Evolutionary conservation across 2,888 invertebrate species (phyloP).

Genomic region (Linyphia triangularis): DNA sequence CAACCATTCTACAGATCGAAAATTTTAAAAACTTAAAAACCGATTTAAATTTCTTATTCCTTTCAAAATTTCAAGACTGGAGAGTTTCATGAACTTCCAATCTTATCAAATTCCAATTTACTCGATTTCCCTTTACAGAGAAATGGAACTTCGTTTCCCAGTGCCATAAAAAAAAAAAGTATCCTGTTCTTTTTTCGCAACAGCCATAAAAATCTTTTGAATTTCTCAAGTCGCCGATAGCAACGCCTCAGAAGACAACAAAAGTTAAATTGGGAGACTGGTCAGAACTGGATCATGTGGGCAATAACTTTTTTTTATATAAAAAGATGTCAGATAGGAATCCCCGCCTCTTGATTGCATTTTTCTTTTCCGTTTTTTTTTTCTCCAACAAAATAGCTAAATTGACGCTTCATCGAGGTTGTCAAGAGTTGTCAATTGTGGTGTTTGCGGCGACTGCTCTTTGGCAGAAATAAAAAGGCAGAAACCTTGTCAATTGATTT

Average conservation of each 20-base stretch:
- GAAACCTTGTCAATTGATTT: neutral
- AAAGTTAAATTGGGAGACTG: neutral
- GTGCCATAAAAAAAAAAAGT: neutral
- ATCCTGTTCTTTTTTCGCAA: conserved; percentile 44
- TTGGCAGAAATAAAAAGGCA: neutral
- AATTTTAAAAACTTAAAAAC: too few species aligned
- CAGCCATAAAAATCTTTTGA: neutral
- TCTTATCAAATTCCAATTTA: too few species aligned
- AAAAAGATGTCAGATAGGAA: neutral
- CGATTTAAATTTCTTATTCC: too few species aligned
- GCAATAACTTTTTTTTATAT: conserved; percentile 17
- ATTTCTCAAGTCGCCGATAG: neutral
- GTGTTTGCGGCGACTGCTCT: neutral
- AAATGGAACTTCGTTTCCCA: neutral
- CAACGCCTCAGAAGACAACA: neutral
- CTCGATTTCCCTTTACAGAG: neutral
- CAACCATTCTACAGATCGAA: too few species aligned
- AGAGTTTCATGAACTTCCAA: too few species aligned
- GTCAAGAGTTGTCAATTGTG: neutral
- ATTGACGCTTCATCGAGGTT: neutral
- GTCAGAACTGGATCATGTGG: conserved; percentile 37
- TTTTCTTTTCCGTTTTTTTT: neutral
- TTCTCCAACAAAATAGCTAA: neutral
- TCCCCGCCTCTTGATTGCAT: neutral
- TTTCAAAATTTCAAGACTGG: too few species aligned